Evolutionary conservation across 2,888 invertebrate genomes (phyloP).

Genomic region (Euzetes globulus): DNA sequence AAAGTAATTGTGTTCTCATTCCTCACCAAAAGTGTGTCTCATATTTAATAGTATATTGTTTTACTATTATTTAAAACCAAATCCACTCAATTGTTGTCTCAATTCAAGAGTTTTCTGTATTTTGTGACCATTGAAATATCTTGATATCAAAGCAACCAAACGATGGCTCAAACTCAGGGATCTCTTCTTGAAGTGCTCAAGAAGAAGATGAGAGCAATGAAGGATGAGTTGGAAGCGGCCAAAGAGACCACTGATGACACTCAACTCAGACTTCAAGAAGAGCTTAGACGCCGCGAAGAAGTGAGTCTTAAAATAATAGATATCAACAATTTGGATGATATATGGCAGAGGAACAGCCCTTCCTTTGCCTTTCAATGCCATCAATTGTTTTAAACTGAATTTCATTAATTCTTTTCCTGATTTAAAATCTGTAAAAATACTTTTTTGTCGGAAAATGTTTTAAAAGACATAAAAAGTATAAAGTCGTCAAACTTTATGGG

Average conservation of each 20-base stretch:
- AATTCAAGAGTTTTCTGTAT: neutral
- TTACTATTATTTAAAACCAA: neutral
- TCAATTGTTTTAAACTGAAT: neutral
- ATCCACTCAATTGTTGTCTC: neutral
- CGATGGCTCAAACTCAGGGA: slow-evolving; percentile 54
- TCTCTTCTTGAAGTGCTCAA: slow-evolving; percentile 92
- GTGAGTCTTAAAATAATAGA: slow-evolving; percentile 57
- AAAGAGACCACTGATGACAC: slow-evolving; percentile 96
- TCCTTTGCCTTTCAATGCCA: neutral
- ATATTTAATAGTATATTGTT: neutral
- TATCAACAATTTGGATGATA: neutral
- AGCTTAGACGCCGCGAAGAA: slow-evolving; percentile 94
- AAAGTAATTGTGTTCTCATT: slow-evolving; percentile 3
- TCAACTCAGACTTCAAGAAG: slow-evolving; percentile 87
- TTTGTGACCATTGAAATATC: neutral
- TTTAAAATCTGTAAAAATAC: no score
- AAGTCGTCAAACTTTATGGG: neutral
- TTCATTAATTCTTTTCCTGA: neutral
- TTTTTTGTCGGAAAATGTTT: no score
- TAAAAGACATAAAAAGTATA: neutral
- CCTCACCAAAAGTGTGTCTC: neutral
- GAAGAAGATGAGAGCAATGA: slow-evolving; percentile 98
- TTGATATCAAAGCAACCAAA: neutral
- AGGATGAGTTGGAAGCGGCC: slow-evolving; percentile 97
- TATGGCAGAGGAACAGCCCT: slow-evolving; percentile 8